Evolutionary conservation across 2,888 invertebrate species (phyloP), one percentile per base, ranked within the genome.

Genomic region (Pyrrhosoma nymphula): DNA sequence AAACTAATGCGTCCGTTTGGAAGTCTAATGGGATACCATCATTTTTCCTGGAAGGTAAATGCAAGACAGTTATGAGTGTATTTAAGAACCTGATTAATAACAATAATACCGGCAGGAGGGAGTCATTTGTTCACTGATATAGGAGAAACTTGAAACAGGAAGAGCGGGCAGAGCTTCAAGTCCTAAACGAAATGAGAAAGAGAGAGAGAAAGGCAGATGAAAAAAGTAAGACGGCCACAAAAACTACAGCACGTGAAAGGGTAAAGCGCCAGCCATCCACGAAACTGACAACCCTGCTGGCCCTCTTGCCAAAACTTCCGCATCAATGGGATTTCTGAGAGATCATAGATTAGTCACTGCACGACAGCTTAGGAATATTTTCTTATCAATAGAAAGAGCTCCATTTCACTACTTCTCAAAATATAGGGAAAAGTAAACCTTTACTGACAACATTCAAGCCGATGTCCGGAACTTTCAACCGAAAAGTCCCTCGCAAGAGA

Each of bases 81-180:
- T 89, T 89, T 89, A 89, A 89, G 89, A 56, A 47, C 89, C 89
- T 89, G 89, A 89, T 89, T 89, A 89, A 89, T 89, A 89, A 89
- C 47, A 89, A 89, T 82, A 82, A 82, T 82, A 18, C 30, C 82
- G 12, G 82, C 16, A 35, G 89, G n/a, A 56, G n/a, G 89, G 10
- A 47, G 89, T n/a, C 82, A 18, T 47, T 89, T 56, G 89, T 56
- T 89, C 56, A 3, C 55, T 56, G 35, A 55, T 89, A 55, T 26
- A 89, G 56, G 55, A 35, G 56, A 2, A 89, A 89, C 89, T 56
- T 89, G 55, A 89, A 56, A 55, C n/a, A 26, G 55, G 89, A 23
- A n/a, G 8, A 55, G 35, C 47, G 47, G 47, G 23, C 39, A 26
- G 56, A 60, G 26, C 88, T 69, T 47, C 47, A 26, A 82, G 12